Percentiles rank a stretch among this genome's conserved stretches.
These are phyloP conservation scores for Sapajus apella DNA, from an alignment of 2,113 vertebrate genomes.

Conservation along the genomic window DNA sequence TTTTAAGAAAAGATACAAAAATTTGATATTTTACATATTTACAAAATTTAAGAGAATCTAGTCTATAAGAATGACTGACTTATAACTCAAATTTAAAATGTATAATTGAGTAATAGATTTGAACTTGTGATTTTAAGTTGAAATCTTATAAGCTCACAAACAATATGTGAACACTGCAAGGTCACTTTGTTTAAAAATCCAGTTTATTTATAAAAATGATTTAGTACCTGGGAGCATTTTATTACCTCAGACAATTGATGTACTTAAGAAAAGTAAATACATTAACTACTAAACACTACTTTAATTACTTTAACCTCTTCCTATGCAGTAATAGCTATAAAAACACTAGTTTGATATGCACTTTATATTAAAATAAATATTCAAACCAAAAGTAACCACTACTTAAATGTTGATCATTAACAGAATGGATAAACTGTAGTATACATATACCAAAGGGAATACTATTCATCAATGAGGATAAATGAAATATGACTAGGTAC, in stretches of 20 bases:
- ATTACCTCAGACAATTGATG: background rate
- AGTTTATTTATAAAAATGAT: background rate
- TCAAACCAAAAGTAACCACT: background rate
- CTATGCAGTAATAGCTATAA: background rate
- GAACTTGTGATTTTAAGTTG: constrained; percentile 9
- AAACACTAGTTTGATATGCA: background rate
- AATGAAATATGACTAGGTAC: background rate
- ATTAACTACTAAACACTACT: background rate
- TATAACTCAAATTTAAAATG: constrained; percentile 8
- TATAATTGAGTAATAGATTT: background rate
- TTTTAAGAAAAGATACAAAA: constrained; percentile 23
- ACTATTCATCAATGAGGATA: background rate
- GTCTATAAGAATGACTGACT: background rate
- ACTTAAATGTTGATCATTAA: background rate
- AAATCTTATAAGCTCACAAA: constrained; percentile 23
- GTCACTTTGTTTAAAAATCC: background rate
- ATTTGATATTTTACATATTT: background rate
- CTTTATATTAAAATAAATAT: constrained; percentile 26
- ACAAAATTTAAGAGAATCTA: constrained; percentile 17
- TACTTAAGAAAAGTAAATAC: background rate
- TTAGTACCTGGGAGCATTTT: background rate
- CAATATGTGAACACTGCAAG: background rate
- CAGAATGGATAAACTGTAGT: background rate
- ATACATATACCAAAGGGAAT: background rate
- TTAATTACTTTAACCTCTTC: constrained; percentile 22